Evolutionary conservation across 2,797 vertebrate species (phyloP), one percentile per base, ranked within the genome.

Genomic region (Anableps anableps): DNA sequence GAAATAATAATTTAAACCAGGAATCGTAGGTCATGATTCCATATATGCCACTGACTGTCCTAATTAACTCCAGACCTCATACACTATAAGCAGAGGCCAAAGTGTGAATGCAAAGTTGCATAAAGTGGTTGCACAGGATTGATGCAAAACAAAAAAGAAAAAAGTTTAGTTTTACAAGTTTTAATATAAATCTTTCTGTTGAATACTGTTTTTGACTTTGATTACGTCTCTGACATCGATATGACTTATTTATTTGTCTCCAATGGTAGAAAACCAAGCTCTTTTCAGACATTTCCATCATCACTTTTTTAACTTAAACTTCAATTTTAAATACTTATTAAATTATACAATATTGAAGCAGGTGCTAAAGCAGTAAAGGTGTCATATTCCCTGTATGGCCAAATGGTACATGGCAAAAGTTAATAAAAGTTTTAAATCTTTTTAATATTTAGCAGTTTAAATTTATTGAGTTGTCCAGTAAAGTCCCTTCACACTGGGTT

Each of bases 1-100:
- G 86, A 94, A 95, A 95, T 94, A 95, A 95, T 95, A 95, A 94
- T 88, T 83, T 84, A 86, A 91, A 92, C 83, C 78, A 80, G 72
- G 80, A 91, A 93, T 93, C 89, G 91, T 95, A 95, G 95, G 93
- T 96, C 95, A 95, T 86, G 82, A 91, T 88, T 88, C 82, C 86
- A 85, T 90, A 89, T 87, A 94, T 91, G 83, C 92, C 78, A 88
- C 93, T 93, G 90, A 85, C 83, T 87, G 88, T 91, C 91, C 92
- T 95, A 93, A 96, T 96, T 96, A 96, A 93, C 93, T 90, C 89
- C 5, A 75, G 75, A 80, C 87, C 87, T 85, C 75, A 88, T 93
- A 85, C 80, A 58, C 16, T 75, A 85, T 86, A 88, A 90, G 88
- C 85, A 81, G 68, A 76, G 79, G 81, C 77, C 74, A 66, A 81